These are phyloP conservation scores for Nematolebias whitei DNA, from an alignment of 2,113 vertebrate genomes.

Conservation along the genomic window DNA sequence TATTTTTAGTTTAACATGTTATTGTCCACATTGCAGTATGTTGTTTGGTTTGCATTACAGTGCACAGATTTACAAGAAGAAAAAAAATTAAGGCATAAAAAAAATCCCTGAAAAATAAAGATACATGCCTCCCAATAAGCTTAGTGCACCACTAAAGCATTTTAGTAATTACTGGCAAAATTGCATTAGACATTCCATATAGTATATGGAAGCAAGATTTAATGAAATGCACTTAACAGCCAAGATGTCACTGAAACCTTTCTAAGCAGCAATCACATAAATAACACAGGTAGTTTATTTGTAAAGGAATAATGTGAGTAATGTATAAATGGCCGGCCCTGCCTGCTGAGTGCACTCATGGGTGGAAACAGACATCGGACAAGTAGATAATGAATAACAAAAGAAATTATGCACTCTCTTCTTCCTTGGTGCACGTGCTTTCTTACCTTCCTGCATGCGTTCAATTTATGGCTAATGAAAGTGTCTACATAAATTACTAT, in stretches of 20 bases:
- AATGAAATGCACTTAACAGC: constrained; percentile 12
- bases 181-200: neutral
- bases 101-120: neutral
- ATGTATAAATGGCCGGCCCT: constrained; percentile 10
- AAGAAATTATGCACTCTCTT: neutral
- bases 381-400: constrained; percentile 6
- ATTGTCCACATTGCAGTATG: too few relatives aligned
- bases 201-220: neutral
- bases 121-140: neutral
- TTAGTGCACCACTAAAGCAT: constrained; percentile 3
- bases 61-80: neutral
- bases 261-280: constrained; percentile 8
- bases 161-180: constrained; percentile 20
- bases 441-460: neutral
- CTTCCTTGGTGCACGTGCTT: neutral
- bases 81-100: too few relatives aligned
- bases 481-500: constrained; percentile 22
- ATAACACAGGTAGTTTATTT: constrained; percentile 8
- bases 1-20: too few relatives aligned
- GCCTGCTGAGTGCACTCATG: neutral
- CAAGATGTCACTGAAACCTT: neutral
- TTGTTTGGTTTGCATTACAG: too few relatives aligned
- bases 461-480: neutral
- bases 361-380: neutral
- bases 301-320: neutral